phyloP scores from a whole-genome alignment of 2,888 invertebrate species.

The Branchipolynoe longqiensis region DNA sequence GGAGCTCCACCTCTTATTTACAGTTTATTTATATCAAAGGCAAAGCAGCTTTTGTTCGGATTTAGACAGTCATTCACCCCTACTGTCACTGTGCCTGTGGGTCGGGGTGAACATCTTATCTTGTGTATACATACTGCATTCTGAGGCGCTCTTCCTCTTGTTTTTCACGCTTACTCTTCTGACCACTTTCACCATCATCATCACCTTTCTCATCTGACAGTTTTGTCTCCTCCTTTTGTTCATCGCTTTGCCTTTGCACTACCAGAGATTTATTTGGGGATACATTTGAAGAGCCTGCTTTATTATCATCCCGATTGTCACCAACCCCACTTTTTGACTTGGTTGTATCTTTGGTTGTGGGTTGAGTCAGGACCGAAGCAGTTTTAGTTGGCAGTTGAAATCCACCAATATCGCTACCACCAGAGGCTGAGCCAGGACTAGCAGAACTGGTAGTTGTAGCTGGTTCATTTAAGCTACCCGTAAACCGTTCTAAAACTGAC shows the following conservation, averaged over 20 bases:
- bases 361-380: constrained; percentile 14
- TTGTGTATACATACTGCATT: constrained; percentile 67
- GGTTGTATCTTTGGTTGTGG: background rate
- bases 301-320: background rate
- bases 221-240: constrained; percentile 22
- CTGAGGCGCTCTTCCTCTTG: constrained; percentile 66
- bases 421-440: background rate
- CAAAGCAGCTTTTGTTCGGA: too few species aligned
- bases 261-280: constrained; percentile 17
- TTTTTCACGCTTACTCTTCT: constrained; percentile 46
- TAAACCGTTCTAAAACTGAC: background rate
- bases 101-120: too few species aligned
- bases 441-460: background rate
- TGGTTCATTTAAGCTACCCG: constrained; percentile 3
- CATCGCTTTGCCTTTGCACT: background rate
- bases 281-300: background rate
- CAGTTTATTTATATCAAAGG: too few species aligned
- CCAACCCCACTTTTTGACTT: background rate
- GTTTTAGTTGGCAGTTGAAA: constrained; percentile 2
- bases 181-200: background rate
- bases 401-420: background rate
- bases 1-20: too few species aligned
- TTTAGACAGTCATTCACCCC: too few species aligned
- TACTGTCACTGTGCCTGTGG: too few species aligned
- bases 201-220: constrained; percentile 16